Percentiles rank a stretch among this genome's conserved stretches.
Conservation (phyloP, 2,888 invertebrate species). For the Tyria jacobaeae region DNA sequence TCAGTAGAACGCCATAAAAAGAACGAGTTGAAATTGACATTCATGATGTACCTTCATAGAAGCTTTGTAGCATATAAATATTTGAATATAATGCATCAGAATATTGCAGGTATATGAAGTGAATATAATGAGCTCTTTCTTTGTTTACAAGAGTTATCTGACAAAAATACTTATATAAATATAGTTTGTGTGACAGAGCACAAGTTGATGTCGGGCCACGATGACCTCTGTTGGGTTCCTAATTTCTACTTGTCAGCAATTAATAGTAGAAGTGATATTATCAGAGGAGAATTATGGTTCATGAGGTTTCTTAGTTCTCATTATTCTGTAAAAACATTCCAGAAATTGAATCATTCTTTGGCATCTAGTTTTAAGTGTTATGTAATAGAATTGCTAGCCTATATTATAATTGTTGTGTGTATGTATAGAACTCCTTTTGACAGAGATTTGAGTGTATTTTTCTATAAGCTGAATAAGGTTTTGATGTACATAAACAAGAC, state of each 20-base stretch:
- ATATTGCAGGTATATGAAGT: conserved; percentile 5
- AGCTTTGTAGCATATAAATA: conserved; percentile 4
- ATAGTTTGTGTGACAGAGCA: too few species aligned
- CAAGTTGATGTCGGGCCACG: background rate
- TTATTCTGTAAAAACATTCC: background rate
- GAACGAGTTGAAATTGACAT: background rate
- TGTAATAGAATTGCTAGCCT: background rate
- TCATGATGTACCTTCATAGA: background rate
- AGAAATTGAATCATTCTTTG: too few species aligned
- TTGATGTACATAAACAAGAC: background rate
- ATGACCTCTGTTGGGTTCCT: background rate
- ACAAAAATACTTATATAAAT: background rate
- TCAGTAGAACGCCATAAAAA: background rate
- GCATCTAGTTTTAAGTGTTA: background rate
- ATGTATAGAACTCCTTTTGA: conserved; percentile 2
- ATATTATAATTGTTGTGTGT: conserved; percentile 3
- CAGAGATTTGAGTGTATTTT: background rate
- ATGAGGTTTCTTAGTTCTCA: background rate
- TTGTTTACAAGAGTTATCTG: conserved; percentile 1
- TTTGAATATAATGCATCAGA: conserved; percentile 2
- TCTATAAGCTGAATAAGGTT: background rate
- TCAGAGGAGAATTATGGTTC: background rate
- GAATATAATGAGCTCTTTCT: conserved; percentile 1
- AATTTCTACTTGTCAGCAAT: background rate
- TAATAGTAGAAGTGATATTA: background rate